Percentiles rank a stretch among this genome's conserved stretches.
These are phyloP conservation scores for Grantiella picta DNA, from an alignment of 2,113 vertebrate species.

Conservation along the genomic window DNA sequence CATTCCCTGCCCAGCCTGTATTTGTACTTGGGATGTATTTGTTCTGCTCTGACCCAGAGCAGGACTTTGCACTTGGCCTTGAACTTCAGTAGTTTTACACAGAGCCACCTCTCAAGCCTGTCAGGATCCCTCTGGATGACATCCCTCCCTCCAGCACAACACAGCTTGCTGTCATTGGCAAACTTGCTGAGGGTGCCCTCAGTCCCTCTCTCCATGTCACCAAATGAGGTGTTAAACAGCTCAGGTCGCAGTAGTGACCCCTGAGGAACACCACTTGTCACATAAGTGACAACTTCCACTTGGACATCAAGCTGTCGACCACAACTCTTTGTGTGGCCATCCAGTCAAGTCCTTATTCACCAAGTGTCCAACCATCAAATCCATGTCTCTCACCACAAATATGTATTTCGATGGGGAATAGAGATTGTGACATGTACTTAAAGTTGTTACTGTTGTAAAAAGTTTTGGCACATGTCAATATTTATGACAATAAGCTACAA, in stretches of 20 bases:
- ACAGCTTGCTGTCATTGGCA: neutral
- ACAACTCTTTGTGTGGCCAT: neutral
- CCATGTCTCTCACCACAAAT: neutral
- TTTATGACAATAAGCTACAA: neutral
- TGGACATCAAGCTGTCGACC: neutral
- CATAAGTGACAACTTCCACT: neutral
- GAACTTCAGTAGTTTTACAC: neutral
- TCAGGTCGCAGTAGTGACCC: rapidly evolving
- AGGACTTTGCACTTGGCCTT: neutral
- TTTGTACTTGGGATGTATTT: neutral
- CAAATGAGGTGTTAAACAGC: neutral
- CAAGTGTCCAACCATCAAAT: neutral
- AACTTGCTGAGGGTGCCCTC: neutral
- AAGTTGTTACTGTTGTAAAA: neutral
- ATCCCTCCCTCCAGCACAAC: neutral
- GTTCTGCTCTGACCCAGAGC: neutral
- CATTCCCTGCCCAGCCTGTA: neutral
- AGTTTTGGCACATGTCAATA: neutral
- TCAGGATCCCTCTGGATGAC: neutral
- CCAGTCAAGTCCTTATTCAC: neutral
- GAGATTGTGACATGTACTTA: neutral
- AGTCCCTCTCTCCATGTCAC: neutral
- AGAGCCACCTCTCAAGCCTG: neutral
- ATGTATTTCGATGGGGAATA: neutral
- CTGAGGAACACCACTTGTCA: neutral